Evolutionary conservation across 1,140 invertebrate species (phyloP), one percentile per base, ranked within the genome.

Genomic region (Drosophila ohnishii): DNA sequence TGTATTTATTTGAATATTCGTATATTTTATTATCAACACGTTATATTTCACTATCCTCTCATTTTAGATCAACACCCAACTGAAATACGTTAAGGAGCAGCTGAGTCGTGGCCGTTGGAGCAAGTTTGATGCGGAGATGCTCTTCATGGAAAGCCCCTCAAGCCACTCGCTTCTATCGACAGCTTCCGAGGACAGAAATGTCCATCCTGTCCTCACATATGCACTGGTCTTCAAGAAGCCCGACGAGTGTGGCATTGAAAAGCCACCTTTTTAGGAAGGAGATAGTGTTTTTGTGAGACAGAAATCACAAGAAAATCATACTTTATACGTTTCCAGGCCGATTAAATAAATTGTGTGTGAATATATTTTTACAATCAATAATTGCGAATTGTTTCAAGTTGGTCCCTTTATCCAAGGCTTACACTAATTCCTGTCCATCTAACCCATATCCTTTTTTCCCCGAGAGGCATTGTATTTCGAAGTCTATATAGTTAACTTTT

Each of bases 81-180:
- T 83, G 2, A 86, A 83, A 35, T 86, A 87, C 10, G 83, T 86
- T 0, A 83, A 87, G 14, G 83, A 87, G 11, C 83, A 86, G 16
- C 34, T 86, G 2, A 45, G 53, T 6, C 76, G 60, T 0, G 83
- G 83, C 2, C 83, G 83, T n/a, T 86, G 83, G 83, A 76, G 84
- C 35, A 62, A 73, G n/a, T 86, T 66, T 28, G 83, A 86, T 71
- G 83, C 79, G 1, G 83, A 86, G 55, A 58, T 64, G 48, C 39
- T 86, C 14, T 83, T 86, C 42, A 79, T 80, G 84, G 84, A 86
- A 32, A 83, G 60, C 32, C 72, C 53, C 0, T 86, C 83, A 9
- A 86, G 75, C 0, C 83, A 86, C 35, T 86, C 83, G 6, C 61
- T 86, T 1, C 44, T 86, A 8, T 86, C 83, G 0, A 67, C 66